phyloP scores from a whole-genome alignment of 2,113 vertebrate genomes.

The Microcebus ravelobensis region DNA sequence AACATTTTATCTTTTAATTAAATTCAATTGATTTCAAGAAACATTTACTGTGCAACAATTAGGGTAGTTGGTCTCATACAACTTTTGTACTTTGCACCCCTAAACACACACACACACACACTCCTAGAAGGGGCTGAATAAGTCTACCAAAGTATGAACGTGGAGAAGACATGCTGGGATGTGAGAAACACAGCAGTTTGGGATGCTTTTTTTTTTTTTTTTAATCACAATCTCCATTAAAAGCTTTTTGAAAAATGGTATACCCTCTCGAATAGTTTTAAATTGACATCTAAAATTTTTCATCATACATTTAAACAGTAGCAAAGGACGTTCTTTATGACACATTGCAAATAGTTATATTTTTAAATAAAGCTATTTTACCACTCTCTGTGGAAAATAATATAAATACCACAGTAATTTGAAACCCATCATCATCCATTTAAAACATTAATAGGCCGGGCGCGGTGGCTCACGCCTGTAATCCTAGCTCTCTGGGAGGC shows the following conservation, averaged over 20 bases:
- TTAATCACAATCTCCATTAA: background rate
- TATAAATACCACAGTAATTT: background rate
- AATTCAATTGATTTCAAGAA: background rate
- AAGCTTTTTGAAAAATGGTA: background rate
- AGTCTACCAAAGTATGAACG: no score
- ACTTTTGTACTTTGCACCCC: background rate
- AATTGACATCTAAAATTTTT: background rate
- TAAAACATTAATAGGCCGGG: background rate
- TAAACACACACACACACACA: background rate
- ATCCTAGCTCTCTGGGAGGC: no score
- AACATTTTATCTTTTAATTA: background rate
- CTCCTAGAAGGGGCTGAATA: no score
- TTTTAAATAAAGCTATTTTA: background rate
- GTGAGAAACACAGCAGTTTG: no score
- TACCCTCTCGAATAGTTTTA: background rate
- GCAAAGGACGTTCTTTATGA: background rate
- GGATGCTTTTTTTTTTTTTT: no score
- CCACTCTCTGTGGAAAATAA: background rate
- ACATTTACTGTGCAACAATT: background rate
- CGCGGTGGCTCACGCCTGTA: no score
- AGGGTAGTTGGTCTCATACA: background rate
- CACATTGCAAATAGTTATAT: background rate
- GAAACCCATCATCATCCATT: background rate
- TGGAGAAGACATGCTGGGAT: no score
- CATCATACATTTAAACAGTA: background rate